These are phyloP conservation scores for Plecturocebus donacophilus DNA, from an alignment of 2,113 vertebrate genomes.

Conservation along the genomic window DNA sequence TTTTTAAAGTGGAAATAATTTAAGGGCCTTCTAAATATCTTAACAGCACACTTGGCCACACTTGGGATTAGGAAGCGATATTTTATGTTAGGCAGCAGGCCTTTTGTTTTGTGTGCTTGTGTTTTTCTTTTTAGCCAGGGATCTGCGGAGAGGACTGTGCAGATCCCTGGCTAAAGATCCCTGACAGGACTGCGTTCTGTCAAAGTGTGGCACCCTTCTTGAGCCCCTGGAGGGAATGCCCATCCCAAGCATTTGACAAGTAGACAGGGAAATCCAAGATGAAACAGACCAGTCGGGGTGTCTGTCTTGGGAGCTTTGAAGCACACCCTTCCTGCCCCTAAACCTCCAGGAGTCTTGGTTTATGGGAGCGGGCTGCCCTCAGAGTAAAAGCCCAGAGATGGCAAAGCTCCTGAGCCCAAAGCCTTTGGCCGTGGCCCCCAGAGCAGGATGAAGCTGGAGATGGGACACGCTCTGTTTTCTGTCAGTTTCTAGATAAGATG, in stretches of 20 bases:
- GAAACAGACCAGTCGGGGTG: background rate
- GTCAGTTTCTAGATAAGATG: conserved; percentile 72
- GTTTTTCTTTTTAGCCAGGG: conserved; percentile 61
- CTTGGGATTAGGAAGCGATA: conserved; percentile 78
- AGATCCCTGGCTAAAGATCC: too few relatives aligned
- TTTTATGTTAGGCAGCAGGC: conserved; percentile 69
- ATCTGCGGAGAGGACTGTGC: conserved; percentile 48
- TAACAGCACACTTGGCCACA: conserved; percentile 69
- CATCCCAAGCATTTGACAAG: conserved; percentile 29
- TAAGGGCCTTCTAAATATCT: conserved; percentile 78
- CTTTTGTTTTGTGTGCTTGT: background rate
- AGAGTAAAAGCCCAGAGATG: background rate
- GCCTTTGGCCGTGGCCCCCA: background rate
- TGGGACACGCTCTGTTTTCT: conserved; percentile 65
- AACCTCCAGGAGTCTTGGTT: background rate
- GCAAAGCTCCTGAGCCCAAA: background rate
- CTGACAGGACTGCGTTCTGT: conserved; percentile 54
- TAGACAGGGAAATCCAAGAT: background rate
- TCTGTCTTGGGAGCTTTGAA: background rate
- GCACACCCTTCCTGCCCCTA: background rate
- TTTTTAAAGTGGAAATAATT: conserved; percentile 77
- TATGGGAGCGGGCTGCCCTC: background rate
- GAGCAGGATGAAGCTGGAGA: background rate
- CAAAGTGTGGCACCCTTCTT: conserved; percentile 40
- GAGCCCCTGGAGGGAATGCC: background rate